Percentiles rank a stretch among this genome's conserved stretches.
Conservation (phyloP, 2,797 vertebrate species). For the Sciurus carolinensis region DNA sequence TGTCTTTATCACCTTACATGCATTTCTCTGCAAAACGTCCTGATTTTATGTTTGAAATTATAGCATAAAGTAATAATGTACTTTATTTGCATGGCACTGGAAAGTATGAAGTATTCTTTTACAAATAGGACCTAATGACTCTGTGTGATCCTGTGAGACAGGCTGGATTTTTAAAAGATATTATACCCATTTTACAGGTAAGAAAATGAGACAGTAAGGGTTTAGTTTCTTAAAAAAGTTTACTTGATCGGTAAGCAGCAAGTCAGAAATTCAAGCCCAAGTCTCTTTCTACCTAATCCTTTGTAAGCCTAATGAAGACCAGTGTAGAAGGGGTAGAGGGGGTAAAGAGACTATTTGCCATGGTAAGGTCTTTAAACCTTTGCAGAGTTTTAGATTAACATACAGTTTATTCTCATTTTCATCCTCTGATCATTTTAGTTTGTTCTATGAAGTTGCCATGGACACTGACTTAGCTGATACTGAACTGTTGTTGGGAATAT, state of each 20-base stretch:
- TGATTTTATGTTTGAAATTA: conserved; percentile 31
- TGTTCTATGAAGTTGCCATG: neutral
- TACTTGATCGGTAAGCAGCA: neutral
- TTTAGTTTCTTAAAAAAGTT: neutral
- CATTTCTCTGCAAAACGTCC: neutral
- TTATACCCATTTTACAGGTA: neutral
- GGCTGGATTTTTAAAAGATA: conserved; percentile 22
- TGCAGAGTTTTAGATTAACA: conserved; percentile 7
- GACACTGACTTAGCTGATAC: neutral
- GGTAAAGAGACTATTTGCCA: neutral
- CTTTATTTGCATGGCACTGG: neutral
- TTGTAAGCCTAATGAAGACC: neutral
- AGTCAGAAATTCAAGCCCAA: neutral
- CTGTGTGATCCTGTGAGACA: neutral
- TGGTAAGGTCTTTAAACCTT: neutral
- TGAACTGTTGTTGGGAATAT: neutral
- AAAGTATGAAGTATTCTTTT: neutral
- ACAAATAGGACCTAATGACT: neutral
- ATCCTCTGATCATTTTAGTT: neutral
- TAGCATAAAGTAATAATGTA: neutral
- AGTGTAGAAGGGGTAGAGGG: neutral
- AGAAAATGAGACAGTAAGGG: neutral
- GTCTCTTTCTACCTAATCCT: neutral
- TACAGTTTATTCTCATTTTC: neutral
- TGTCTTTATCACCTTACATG: neutral